These are phyloP conservation scores for Cisticola juncidis DNA, from an alignment of 2,113 vertebrate genomes.

Conservation along the genomic window DNA sequence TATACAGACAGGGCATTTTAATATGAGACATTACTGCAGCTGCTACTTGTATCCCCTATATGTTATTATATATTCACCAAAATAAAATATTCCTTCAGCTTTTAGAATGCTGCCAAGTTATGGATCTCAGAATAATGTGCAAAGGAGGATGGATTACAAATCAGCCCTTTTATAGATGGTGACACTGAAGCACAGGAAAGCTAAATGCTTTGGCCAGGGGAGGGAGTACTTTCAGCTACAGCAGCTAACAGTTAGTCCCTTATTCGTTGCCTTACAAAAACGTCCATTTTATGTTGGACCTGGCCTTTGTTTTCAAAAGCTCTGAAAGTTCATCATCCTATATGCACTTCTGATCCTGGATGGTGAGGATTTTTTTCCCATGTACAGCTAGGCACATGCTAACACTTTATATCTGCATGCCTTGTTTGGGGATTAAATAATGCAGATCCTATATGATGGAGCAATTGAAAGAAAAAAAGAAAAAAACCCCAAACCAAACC, in stretches of 20 bases:
- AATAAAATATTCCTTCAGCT: not conserved
- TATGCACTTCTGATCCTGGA: not conserved
- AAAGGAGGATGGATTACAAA: not conserved
- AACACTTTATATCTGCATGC: not conserved
- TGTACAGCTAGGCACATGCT: not conserved
- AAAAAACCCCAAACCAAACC: not conserved
- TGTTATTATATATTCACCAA: not conserved
- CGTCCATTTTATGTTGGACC: not conserved
- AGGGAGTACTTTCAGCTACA: conserved; percentile 22
- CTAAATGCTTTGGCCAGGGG: conserved; percentile 28
- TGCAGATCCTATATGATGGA: not conserved
- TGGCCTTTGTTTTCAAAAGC: not conserved
- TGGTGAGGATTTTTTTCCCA: not conserved
- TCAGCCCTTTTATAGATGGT: not conserved
- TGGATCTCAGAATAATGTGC: not conserved
- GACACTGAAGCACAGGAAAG: not conserved
- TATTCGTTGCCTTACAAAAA: not conserved
- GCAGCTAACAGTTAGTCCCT: not conserved
- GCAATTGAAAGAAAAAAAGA: not conserved
- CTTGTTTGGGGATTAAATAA: not conserved
- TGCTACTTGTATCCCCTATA: not conserved
- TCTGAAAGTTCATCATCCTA: not conserved
- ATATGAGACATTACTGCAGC: not conserved
- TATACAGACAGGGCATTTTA: not conserved
- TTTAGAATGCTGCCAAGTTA: not conserved